A percentile compares a stretch with the other conserved stretches of the same genome.
Evolutionary conservation across 1,140 invertebrate genomes (phyloP).

Genomic region (Diachasma alloeum): DNA sequence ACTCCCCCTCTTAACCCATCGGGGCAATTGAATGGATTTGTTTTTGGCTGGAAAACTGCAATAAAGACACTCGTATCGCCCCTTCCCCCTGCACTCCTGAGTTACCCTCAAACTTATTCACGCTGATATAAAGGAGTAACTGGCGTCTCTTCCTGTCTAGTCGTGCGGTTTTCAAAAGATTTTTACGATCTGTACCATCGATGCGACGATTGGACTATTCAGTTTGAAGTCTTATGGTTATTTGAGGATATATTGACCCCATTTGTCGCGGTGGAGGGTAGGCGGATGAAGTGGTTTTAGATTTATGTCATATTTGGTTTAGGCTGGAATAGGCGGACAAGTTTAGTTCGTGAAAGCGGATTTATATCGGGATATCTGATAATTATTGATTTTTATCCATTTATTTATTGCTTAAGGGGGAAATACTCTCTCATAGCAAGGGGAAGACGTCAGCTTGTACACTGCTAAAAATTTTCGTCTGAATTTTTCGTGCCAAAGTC

Average conservation of each 20-base stretch:
- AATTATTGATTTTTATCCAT: not conserved
- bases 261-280: not conserved
- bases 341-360: not conserved
- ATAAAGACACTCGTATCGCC: constrained; percentile 26
- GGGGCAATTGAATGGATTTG: constrained; percentile 35
- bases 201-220: not conserved
- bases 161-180: constrained; percentile 23
- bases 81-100: not conserved
- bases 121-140: constrained; percentile 33
- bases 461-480: too few species aligned
- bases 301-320: not conserved
- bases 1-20: constrained; percentile 1
- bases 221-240: constrained; percentile 16
- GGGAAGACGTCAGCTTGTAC: too few species aligned
- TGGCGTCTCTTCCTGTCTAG: constrained; percentile 35
- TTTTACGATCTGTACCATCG: constrained; percentile 17
- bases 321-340: not conserved
- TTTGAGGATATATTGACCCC: not conserved
- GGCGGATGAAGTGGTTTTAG: not conserved
- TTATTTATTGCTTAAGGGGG: too few species aligned
- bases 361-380: not conserved
- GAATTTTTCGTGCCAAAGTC: too few species aligned
- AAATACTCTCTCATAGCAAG: too few species aligned
- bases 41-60: constrained; percentile 36
- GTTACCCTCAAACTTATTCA: constrained; percentile 32